These are phyloP conservation scores for Chaetodon trifasciatus DNA, from an alignment of 2,797 vertebrate species.

Conservation along the genomic window DNA sequence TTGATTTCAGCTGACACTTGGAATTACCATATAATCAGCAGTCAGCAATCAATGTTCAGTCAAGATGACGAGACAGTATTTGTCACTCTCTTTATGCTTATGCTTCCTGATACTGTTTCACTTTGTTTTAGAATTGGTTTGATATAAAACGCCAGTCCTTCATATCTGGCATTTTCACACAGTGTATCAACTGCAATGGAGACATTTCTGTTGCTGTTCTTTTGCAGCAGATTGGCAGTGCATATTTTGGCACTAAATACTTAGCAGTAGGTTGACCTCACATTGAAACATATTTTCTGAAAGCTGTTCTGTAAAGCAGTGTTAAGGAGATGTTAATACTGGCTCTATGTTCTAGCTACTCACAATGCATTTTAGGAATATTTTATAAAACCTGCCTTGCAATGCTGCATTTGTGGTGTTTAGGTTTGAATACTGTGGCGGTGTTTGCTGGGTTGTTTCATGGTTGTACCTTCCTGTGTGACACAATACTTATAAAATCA, in stretches of 20 bases:
- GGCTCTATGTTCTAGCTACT: not conserved
- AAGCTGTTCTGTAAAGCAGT: slow-evolving; percentile 15
- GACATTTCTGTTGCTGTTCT: not conserved
- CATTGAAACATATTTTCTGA: not conserved
- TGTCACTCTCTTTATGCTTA: not conserved
- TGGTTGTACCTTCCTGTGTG: not conserved
- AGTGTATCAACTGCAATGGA: not conserved
- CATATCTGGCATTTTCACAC: not conserved
- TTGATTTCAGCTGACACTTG: not conserved
- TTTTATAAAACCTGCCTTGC: not conserved
- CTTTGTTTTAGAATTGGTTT: not conserved
- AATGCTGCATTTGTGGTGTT: not conserved
- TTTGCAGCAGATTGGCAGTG: not conserved
- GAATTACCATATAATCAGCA: no score
- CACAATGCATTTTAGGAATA: not conserved
- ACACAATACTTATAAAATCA: not conserved
- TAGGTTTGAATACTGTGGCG: not conserved
- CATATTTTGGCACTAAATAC: slow-evolving; percentile 14
- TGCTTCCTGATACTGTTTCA: not conserved
- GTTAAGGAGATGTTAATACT: not conserved
- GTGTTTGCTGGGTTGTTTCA: not conserved
- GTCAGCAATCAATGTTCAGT: not conserved
- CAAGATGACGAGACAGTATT: not conserved
- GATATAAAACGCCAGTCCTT: not conserved
- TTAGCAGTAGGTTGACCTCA: slow-evolving; percentile 1